Evolutionary conservation across 2,797 vertebrate species (phyloP).

Genomic region (Anguilla pacifica): DNA sequence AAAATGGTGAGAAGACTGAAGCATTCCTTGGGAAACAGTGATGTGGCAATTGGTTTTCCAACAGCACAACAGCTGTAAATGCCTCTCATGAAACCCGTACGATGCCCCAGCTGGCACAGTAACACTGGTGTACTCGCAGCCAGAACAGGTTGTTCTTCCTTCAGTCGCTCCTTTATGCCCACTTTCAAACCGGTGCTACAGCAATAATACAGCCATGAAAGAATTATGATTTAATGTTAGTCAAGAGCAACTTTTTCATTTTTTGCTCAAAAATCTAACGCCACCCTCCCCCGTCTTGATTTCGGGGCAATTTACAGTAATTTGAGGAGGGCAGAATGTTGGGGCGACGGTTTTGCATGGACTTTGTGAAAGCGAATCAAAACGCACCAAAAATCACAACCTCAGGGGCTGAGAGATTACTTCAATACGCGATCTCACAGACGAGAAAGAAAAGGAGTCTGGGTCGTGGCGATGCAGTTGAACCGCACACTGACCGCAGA

Average conservation of each 20-base stretch:
- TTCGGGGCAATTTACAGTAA: not conserved
- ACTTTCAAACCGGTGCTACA: not conserved
- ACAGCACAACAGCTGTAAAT: slow-evolving; percentile 4
- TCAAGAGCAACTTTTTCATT: not conserved
- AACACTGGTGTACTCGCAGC: not conserved
- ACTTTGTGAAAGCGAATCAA: not conserved
- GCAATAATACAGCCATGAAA: not conserved
- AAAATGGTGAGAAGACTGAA: not conserved
- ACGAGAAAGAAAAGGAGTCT: not conserved
- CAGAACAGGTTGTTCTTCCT: not conserved
- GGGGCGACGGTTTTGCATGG: not conserved
- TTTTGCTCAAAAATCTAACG: not conserved
- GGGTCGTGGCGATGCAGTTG: not conserved
- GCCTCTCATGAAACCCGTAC: not conserved
- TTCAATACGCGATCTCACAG: not conserved
- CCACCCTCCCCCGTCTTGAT: not conserved
- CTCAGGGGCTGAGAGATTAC: not conserved
- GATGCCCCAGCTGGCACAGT: not conserved
- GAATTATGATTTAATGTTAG: not conserved
- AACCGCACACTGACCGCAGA: not conserved
- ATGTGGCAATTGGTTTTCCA: not conserved
- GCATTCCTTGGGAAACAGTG: not conserved
- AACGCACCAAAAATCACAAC: not conserved
- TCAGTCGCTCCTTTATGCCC: not conserved
- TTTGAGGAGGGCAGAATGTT: not conserved